Percentiles rank a stretch among this genome's conserved stretches.
Conservation (phyloP, 1,140 invertebrate genomes). For the Eumaeus atala region DNA sequence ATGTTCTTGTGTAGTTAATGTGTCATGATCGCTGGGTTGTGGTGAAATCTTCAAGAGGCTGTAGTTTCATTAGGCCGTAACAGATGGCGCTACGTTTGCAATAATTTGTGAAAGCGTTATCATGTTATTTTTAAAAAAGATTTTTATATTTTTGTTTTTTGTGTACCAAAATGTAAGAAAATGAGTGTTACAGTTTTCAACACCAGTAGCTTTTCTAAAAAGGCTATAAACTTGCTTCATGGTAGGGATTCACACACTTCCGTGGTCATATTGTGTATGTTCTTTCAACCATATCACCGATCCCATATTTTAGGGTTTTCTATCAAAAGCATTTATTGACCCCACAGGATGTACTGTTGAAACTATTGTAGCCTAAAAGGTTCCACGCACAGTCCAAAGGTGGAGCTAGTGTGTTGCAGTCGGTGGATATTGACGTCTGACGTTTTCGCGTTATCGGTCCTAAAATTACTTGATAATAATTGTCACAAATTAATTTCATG, state of each 20-base stretch:
- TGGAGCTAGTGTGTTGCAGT: conserved; percentile 57
- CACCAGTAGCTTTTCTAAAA: too few species aligned
- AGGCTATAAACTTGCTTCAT: not conserved
- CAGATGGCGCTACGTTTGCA: conserved; percentile 22
- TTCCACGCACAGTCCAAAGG: conserved; percentile 51
- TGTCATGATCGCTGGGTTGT: conserved; percentile 9
- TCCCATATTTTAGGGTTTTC: conserved; percentile 54
- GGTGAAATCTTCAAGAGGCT: not conserved
- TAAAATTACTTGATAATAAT: conserved; percentile 38
- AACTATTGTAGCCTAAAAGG: conserved; percentile 1
- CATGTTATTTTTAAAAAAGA: not conserved
- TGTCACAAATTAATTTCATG: conserved; percentile 13
- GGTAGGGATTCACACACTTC: not conserved
- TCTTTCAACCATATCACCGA: conserved; percentile 56
- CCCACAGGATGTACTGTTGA: conserved; percentile 54
- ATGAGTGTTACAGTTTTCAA: not conserved
- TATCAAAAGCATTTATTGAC: conserved; percentile 43
- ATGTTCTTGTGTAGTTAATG: conserved; percentile 7
- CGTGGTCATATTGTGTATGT: conserved; percentile 35
- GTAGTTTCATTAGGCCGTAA: not conserved
- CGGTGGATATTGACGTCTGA: conserved; percentile 52
- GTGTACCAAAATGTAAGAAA: not conserved
- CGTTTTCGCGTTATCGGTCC: conserved; percentile 38
- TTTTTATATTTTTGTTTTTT: not conserved
- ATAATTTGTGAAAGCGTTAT: not conserved